These are phyloP conservation scores for Chalcis sispes DNA, from an alignment of 2,888 invertebrate genomes.

Conservation along the genomic window DNA sequence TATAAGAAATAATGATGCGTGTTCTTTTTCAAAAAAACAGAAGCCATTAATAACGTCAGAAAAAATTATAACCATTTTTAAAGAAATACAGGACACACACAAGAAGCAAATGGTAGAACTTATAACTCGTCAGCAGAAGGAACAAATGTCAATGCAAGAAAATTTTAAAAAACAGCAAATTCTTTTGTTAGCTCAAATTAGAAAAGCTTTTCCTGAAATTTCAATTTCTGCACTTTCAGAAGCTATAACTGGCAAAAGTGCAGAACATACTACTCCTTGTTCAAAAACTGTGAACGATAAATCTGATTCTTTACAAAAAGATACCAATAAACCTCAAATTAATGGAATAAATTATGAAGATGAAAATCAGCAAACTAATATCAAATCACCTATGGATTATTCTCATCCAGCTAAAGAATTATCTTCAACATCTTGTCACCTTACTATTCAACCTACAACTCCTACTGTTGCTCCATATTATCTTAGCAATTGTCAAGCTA, in stretches of 20 bases:
- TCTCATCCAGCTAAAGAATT: conserved; percentile 56
- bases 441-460: conserved; percentile 33
- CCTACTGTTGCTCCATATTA: conserved; percentile 27
- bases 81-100: conserved; percentile 81
- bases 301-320: conserved; percentile 10
- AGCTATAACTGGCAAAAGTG: conserved; percentile 56
- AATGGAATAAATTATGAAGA: conserved; percentile 53
- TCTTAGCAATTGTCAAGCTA: conserved; percentile 38
- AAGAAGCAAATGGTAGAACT: conserved; percentile 81
- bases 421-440: conserved; percentile 41
- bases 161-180: conserved; percentile 83
- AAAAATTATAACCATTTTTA: conserved; percentile 68
- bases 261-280: conserved; percentile 39
- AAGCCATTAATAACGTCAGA: conserved; percentile 64
- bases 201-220: conserved; percentile 72
- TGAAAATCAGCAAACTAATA: conserved; percentile 34
- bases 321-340: conserved; percentile 17
- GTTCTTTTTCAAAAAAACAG: conserved; percentile 15
- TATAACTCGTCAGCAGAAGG: conserved; percentile 81
- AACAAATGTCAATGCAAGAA: conserved; percentile 81
- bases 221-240: conserved; percentile 58
- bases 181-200: conserved; percentile 77
- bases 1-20: conserved; percentile 33
- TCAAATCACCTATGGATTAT: conserved; percentile 58
- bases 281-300: conserved; percentile 22